phyloP scores from a whole-genome alignment of 2,888 invertebrate species.

The Leuctra nigra region DNA sequence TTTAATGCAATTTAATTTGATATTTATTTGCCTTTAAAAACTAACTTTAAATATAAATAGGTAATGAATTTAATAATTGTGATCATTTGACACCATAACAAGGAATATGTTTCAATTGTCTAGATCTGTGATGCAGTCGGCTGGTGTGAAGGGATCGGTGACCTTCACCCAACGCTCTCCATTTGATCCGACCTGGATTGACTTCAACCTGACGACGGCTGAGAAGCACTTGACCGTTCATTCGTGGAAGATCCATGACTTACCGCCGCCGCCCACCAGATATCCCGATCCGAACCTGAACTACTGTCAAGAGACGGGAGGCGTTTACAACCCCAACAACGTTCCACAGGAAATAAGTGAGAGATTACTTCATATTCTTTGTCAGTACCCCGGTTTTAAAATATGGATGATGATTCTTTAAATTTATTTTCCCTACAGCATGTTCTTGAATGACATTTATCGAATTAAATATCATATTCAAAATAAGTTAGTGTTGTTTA shows the following conservation, averaged over 20 bases:
- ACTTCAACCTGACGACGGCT: slow-evolving; percentile 45
- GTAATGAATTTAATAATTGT: too few species aligned
- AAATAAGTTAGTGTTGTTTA: too few species aligned
- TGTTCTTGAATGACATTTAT: too few species aligned
- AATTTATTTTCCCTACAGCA: too few species aligned
- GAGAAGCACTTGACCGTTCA: slow-evolving; percentile 15
- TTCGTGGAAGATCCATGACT: slow-evolving; percentile 59
- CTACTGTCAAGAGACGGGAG: slow-evolving; percentile 63
- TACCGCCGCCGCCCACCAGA: slow-evolving; percentile 54
- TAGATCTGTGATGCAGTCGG: slow-evolving; percentile 64
- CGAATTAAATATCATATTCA: too few species aligned
- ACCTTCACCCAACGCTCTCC: slow-evolving; percentile 71
- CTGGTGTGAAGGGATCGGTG: slow-evolving; percentile 74
- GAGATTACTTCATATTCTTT: neutral
- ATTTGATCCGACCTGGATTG: slow-evolving; percentile 76
- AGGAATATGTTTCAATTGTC: too few species aligned
- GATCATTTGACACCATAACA: too few species aligned
- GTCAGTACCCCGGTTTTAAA: neutral
- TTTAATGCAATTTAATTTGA: too few species aligned
- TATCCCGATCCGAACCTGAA: slow-evolving; percentile 40
- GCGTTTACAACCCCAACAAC: slow-evolving; percentile 66
- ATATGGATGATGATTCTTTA: too few species aligned
- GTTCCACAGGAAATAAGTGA: slow-evolving; percentile 32
- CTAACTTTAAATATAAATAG: too few species aligned
- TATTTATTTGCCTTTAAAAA: too few species aligned